Conservation (phyloP, 2,797 vertebrate genomes). For the Gallinago stenura region DNA sequence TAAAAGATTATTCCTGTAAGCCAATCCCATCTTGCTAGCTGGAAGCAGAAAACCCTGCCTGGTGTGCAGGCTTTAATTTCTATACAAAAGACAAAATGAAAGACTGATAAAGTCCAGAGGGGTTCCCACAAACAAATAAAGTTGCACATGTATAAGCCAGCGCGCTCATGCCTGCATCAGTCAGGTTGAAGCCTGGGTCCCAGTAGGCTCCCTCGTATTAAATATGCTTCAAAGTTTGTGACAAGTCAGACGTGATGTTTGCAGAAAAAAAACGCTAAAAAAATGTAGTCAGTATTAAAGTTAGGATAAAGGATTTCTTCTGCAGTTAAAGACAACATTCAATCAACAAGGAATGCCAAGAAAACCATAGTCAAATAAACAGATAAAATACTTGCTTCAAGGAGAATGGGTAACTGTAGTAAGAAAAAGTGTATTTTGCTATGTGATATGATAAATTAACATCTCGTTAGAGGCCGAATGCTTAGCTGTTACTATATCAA, state of each 20-base stretch:
- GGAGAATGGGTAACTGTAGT: background rate
- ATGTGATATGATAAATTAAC: background rate
- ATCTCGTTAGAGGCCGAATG: background rate
- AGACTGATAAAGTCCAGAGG: background rate
- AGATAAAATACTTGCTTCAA: background rate
- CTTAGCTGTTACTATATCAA: background rate
- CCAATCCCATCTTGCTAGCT: background rate
- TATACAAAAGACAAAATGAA: constrained; percentile 11
- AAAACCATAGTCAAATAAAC: background rate
- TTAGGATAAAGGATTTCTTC: background rate
- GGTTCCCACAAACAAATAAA: background rate
- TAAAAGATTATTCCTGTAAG: background rate
- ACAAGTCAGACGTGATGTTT: background rate
- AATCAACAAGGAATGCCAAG: background rate
- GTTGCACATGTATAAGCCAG: background rate
- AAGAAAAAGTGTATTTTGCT: background rate
- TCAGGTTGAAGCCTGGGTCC: constrained; percentile 14
- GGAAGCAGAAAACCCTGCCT: background rate
- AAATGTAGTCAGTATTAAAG: background rate
- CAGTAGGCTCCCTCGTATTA: background rate
- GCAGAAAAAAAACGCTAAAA: background rate
- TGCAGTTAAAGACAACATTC: background rate
- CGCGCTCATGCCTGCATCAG: background rate
- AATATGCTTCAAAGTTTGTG: background rate
- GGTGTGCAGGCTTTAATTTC: background rate